These are phyloP conservation scores for Rhea pennata DNA, from an alignment of 2,113 vertebrate genomes.

Conservation along the genomic window DNA sequence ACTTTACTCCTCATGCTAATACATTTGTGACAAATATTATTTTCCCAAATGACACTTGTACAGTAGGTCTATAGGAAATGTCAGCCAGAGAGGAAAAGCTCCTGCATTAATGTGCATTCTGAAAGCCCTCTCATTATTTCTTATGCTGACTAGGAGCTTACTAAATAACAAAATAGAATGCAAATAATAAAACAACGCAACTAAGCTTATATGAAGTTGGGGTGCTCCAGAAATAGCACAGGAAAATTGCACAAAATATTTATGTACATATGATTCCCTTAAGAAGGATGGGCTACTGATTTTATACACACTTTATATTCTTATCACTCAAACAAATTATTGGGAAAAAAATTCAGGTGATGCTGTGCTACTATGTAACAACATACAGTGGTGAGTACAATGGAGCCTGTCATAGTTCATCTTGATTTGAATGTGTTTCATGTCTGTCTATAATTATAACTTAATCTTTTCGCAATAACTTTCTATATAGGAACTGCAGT, in stretches of 20 bases:
- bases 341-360: not conserved
- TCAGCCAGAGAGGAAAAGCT: conserved; percentile 54
- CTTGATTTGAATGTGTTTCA: not conserved
- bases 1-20: conserved; percentile 44
- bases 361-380: not conserved
- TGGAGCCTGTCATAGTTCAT: not conserved
- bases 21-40: conserved; percentile 53
- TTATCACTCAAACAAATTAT: not conserved
- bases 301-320: conserved; percentile 43
- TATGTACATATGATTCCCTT: not conserved
- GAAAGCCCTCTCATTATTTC: conserved; percentile 72
- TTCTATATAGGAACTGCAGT: not conserved
- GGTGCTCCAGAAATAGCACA: conserved; percentile 44
- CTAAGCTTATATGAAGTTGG: conserved; percentile 55
- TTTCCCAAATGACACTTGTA: conserved; percentile 65
- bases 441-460: not conserved
- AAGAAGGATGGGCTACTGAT: conserved; percentile 33
- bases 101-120: conserved; percentile 60
- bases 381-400: not conserved
- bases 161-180: conserved; percentile 53
- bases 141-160: conserved; percentile 48
- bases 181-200: conserved; percentile 62
- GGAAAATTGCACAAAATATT: conserved; percentile 40
- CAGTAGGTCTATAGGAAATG: conserved; percentile 59
- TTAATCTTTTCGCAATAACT: not conserved